These are phyloP conservation scores for Xenopus tropicalis DNA, from an alignment of 2,113 vertebrate genomes.

Conservation along the genomic window DNA sequence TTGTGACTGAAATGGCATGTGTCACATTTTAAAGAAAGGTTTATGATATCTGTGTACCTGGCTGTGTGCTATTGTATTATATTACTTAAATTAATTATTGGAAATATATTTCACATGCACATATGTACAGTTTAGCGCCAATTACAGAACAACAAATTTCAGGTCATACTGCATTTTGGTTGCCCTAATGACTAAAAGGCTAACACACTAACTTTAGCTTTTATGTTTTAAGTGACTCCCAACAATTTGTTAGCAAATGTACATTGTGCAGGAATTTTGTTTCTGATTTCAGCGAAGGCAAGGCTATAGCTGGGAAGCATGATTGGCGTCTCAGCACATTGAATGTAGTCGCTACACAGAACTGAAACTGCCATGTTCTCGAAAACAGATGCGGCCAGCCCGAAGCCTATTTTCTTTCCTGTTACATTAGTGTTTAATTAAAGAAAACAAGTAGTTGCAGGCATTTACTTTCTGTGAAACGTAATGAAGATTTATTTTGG, in stretches of 20 bases:
- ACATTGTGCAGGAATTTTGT: background rate
- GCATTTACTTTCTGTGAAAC: slow-evolving; percentile 73
- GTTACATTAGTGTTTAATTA: slow-evolving; percentile 84
- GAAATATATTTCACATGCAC: too few species aligned
- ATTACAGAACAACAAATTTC: too few species aligned
- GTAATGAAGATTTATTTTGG: slow-evolving; percentile 86
- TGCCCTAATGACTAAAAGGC: too few species aligned
- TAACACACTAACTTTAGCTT: too few species aligned
- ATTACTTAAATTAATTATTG: too few species aligned
- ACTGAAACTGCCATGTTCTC: slow-evolving; percentile 40
- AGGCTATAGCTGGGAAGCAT: background rate
- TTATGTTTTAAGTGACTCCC: too few species aligned
- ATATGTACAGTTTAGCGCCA: too few species aligned
- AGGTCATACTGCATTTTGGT: too few species aligned
- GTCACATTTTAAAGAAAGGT: too few species aligned
- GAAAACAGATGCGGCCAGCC: slow-evolving; percentile 55
- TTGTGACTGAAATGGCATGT: too few species aligned
- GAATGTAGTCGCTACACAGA: slow-evolving; percentile 44
- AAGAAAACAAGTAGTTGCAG: slow-evolving; percentile 79
- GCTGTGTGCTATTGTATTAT: too few species aligned
- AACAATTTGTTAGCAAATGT: background rate
- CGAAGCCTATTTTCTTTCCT: slow-evolving; percentile 66
- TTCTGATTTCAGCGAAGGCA: background rate
- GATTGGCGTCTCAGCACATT: slow-evolving; percentile 52
- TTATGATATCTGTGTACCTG: too few species aligned